phyloP scores from a whole-genome alignment of 2,797 vertebrate genomes.

The Rhinoraja longicauda region DNA sequence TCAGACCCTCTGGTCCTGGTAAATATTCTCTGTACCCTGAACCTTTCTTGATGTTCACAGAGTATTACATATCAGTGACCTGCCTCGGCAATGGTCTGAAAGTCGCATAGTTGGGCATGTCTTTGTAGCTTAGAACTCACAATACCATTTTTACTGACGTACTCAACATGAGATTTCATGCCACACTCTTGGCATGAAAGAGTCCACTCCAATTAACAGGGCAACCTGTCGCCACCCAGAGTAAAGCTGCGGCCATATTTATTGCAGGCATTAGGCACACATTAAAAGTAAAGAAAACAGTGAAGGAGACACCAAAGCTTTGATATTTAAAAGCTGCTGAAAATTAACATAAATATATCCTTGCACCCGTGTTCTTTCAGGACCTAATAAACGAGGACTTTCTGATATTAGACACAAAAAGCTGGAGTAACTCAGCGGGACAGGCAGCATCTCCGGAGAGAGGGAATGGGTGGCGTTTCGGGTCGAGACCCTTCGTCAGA shows the following conservation, averaged over 20 bases:
- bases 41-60: not conserved
- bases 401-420: not conserved
- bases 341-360: not conserved
- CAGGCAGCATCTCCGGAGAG: too few species aligned
- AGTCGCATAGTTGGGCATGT: not conserved
- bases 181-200: not conserved
- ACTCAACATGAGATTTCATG: not conserved
- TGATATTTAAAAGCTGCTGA: not conserved
- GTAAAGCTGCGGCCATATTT: not conserved
- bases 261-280: not conserved
- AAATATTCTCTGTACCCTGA: too few species aligned
- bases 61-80: too few species aligned
- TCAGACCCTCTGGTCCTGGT: too few species aligned
- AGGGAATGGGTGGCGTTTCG: too few species aligned
- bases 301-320: too few species aligned
- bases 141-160: not conserved
- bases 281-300: not conserved
- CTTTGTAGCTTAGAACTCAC: not conserved
- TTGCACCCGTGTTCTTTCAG: not conserved
- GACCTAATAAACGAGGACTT: not conserved
- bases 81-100: not conserved
- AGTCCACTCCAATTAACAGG: not conserved
- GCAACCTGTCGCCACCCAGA: not conserved
- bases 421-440: too few species aligned
- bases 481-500: too few species aligned